Evolutionary conservation across 2,113 vertebrate species (phyloP), one percentile per base, ranked within the genome.

Genomic region (Agapornis roseicollis): DNA sequence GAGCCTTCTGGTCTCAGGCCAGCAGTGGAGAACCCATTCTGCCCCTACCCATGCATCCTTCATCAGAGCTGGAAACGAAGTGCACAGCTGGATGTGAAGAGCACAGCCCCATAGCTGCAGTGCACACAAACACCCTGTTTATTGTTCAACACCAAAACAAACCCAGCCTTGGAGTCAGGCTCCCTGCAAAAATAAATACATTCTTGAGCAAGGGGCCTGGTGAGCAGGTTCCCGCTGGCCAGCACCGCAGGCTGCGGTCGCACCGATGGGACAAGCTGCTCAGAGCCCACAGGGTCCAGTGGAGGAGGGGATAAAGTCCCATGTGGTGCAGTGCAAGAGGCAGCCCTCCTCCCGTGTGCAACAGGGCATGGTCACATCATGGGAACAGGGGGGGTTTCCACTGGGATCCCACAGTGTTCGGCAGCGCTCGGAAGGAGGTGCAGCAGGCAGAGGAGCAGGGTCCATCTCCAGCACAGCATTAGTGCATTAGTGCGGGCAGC

Each of bases 151-250:
- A 72, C 50, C 31, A 71, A 60, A 79, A 90, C 22, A 58, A 42
- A 71, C 60, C 90, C 73, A 77, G 56, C 42, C 55, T 69, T 90
- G 49, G 63, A 74, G n/a, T 31, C 41, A 56, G 49, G 47, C 47
- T 90, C 76, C 35, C 56, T 87, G 68, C 73, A 95, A 71, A 97
- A 97, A 94, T 91, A 96, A 70, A 94, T 76, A 89, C 47, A 53
- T 92, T 95, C 92, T 95, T 82, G 13, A 55, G 78, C 5, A 2
- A 69, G 56, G 27, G 10, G 47, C 71, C 71, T 68, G 52, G 11
- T 42, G 31, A 71, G 42, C 63, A 25, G 50, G 63, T 35, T 90
- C 53, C 66, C 1, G 0, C 31, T 39, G 53, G 25, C 60, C 13
- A 4, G 42, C 29, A 41, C 80, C 14, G 1, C 28, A 5, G 41